Percentiles rank a stretch among this genome's conserved stretches.
These are phyloP conservation scores for Alfaro cultratus DNA, from an alignment of 2,797 vertebrate genomes.

Conservation along the genomic window DNA sequence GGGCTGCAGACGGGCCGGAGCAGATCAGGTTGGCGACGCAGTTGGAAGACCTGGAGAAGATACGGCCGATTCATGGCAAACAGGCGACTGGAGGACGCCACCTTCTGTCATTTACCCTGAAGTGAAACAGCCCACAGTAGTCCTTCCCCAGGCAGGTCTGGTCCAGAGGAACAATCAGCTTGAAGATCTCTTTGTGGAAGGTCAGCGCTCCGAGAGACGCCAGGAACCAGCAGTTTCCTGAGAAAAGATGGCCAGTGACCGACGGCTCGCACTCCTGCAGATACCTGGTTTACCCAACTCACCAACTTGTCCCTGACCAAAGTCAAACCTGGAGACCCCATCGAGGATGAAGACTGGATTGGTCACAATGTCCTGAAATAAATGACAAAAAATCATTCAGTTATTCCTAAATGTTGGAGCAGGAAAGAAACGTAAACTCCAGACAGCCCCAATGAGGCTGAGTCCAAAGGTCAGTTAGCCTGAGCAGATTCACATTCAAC, in stretches of 20 bases:
- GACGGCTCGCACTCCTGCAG: neutral
- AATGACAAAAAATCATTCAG: neutral
- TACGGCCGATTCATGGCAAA: neutral
- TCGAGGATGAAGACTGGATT: constrained; percentile 67
- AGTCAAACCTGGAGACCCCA: constrained; percentile 78
- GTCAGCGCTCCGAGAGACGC: constrained; percentile 79
- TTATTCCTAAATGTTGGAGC: neutral
- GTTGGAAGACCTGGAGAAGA: neutral
- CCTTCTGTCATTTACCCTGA: constrained; percentile 64
- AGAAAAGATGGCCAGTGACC: neutral
- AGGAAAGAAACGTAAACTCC: neutral
- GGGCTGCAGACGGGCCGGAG: neutral
- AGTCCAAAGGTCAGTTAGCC: neutral
- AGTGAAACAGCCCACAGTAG: constrained; percentile 82
- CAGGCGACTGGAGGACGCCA: too few relatives aligned
- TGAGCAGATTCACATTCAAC: neutral
- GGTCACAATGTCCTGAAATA: constrained; percentile 61
- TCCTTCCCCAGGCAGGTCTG: constrained; percentile 60
- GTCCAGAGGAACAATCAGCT: constrained; percentile 62
- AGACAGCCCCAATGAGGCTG: neutral
- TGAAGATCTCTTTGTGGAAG: constrained; percentile 59
- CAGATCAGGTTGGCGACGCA: neutral
- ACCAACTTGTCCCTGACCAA: constrained; percentile 78
- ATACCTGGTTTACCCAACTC: neutral
- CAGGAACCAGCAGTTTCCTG: constrained; percentile 85